Evolutionary conservation across 2,113 vertebrate genomes (phyloP).

Genomic region (Bos indicus): DNA sequence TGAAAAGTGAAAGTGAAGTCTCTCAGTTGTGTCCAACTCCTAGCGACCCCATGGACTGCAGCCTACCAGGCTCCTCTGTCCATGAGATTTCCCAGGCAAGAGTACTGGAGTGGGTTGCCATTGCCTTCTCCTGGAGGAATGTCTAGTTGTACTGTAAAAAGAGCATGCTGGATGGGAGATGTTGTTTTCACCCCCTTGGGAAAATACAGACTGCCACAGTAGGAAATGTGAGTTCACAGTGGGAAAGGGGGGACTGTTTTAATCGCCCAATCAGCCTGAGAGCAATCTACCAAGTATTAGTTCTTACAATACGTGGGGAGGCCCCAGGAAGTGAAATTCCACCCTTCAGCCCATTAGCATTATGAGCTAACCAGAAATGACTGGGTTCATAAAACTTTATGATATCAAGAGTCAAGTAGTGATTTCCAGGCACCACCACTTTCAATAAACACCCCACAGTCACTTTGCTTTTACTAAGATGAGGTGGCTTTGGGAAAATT

Average conservation of each 20-base stretch:
- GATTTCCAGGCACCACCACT: not conserved
- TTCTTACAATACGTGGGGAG: not conserved
- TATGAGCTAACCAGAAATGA: not conserved
- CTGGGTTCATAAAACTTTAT: not conserved
- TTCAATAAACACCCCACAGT: not conserved
- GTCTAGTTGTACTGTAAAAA: not conserved
- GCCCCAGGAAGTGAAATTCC: not conserved
- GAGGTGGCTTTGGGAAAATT: not conserved
- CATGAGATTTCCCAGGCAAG: too few species aligned
- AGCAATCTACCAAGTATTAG: not conserved
- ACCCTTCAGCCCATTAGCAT: too few species aligned
- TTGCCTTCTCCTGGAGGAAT: not conserved
- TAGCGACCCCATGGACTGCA: too few species aligned
- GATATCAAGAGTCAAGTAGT: not conserved
- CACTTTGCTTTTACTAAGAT: constrained; percentile 12
- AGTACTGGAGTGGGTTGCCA: too few species aligned
- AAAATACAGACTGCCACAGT: not conserved
- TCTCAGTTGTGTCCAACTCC: too few species aligned
- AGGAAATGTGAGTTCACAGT: not conserved
- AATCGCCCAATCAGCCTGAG: not conserved
- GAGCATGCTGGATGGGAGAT: not conserved
- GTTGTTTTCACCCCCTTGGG: not conserved
- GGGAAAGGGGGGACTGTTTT: not conserved
- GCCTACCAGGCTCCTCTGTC: too few species aligned
- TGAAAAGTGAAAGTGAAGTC: too few species aligned